Base-by-base conservation (phyloP, 2,113 vertebrate species). In the Pithys albifrons region DNA sequence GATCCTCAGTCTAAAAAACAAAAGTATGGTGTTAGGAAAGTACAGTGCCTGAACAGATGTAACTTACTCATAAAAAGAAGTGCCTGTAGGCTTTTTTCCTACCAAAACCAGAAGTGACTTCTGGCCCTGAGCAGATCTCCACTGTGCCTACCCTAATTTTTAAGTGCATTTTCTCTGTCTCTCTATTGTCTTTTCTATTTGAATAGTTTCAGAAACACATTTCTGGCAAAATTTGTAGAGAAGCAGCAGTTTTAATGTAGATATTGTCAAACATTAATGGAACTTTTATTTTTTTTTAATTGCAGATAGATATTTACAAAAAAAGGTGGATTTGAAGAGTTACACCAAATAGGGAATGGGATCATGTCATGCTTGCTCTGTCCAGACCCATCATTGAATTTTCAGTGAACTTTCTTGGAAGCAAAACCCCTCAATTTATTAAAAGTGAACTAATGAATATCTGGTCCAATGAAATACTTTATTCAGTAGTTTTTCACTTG, bases 1-100 rank as follows among this genome's bases (percentile, higher is more conserved):
- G 91, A 76, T 95, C 93, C 72, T 95, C 93, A 91, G 80, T 81
- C 93, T 96, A 85, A 95, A 97, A 96, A 93, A 86, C 94, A 95
- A 95, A 97, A 95, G 91, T 95, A 23, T 95, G 95, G 91, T 96
- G 95, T 91, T 95, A 96, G 86, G 73, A 59, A 89, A 97, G 95
- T 95, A 35, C 73, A 96, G 94, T 95, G 94, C 57, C 61, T 95
- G 95, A 97, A 96, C 96, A 97, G 94, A 96, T 96, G 96, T 93
- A 96, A 9, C 91, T 81, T 61, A 86, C 73, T 95, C 93, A 88
- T 74, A 81, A 80, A 95, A 95, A 82, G 73, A 91, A 93, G 66
- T 72, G 96, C 79, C 92, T 96, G 82, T 91, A 86, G 90, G 76
- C 83, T 94, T 95, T 83, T 75, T 82, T 94, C 39, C 65, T 75